A percentile compares a stretch with the other conserved stretches of the same genome.
Evolutionary conservation across 2,113 vertebrate genomes (phyloP).

Genomic region (Felis chaus): DNA sequence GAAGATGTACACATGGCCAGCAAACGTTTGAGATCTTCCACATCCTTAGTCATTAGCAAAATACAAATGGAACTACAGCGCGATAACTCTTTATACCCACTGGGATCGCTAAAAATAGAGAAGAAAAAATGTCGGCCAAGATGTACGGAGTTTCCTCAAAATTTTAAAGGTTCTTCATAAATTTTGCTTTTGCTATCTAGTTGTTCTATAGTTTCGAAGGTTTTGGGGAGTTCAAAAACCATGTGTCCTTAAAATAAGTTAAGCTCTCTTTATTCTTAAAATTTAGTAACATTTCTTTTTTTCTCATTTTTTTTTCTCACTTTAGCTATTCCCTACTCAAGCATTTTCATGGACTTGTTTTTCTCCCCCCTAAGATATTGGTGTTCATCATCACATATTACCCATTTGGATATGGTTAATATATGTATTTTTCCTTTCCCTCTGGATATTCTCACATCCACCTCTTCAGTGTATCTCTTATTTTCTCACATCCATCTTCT

Average conservation of each 20-base stretch:
- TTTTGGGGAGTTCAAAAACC: neutral
- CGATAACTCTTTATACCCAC: neutral
- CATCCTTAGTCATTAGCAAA: neutral
- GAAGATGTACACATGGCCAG: neutral
- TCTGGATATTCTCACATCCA: neutral
- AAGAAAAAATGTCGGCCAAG: neutral
- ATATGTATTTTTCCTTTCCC: neutral
- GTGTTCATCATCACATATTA: neutral
- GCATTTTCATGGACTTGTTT: neutral
- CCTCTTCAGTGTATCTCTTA: neutral
- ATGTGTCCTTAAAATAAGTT: neutral
- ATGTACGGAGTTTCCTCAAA: neutral
- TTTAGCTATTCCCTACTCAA: neutral
- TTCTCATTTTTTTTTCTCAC: neutral
- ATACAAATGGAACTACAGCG: neutral
- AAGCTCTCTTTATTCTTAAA: neutral
- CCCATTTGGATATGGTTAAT: neutral
- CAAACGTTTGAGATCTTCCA: neutral
- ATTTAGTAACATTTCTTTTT: neutral
- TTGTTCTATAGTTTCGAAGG: neutral
- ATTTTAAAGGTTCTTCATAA: neutral
- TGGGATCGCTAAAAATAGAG: neutral
- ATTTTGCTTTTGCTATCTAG: neutral
- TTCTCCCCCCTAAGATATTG: neutral
- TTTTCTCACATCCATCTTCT: neutral